A percentile compares a stretch with the other conserved stretches of the same genome.
These are phyloP conservation scores for Arctia plantaginis DNA, from an alignment of 2,888 invertebrate genomes.

Conservation along the genomic window DNA sequence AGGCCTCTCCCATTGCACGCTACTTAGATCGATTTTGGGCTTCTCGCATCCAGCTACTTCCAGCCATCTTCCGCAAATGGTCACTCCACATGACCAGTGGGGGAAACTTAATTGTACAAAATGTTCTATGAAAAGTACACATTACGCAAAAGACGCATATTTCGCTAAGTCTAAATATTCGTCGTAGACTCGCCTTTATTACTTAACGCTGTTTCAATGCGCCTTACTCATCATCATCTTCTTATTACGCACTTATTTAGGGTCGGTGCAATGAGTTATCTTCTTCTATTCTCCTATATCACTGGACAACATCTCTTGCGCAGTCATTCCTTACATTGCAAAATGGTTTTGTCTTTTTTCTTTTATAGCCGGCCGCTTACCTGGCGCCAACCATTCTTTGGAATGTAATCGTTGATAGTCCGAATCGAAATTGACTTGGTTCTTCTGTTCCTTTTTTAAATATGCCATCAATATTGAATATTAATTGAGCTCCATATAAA, in stretches of 20 bases:
- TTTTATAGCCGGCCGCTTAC: neutral
- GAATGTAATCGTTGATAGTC: neutral
- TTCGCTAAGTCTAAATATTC: too few species aligned
- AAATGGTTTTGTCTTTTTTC: neutral
- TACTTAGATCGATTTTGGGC: too few species aligned
- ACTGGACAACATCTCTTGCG: neutral
- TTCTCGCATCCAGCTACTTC: too few species aligned
- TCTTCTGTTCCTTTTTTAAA: neutral
- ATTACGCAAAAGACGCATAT: too few species aligned
- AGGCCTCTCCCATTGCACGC: too few species aligned
- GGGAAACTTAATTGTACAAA: too few species aligned
- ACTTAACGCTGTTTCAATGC: neutral
- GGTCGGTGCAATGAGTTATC: neutral
- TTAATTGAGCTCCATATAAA: neutral
- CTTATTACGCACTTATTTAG: neutral
- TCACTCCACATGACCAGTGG: too few species aligned
- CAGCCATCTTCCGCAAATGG: too few species aligned
- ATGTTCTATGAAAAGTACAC: too few species aligned
- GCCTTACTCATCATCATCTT: neutral
- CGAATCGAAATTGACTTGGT: neutral
- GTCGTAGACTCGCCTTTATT: neutral
- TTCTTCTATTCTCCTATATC: neutral
- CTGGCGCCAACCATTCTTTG: neutral
- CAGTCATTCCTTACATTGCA: neutral
- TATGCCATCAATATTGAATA: neutral